Percentiles rank a stretch among this genome's conserved stretches.
Conservation (phyloP, 2,888 invertebrate species). For the Dasypolia templi region DNA sequence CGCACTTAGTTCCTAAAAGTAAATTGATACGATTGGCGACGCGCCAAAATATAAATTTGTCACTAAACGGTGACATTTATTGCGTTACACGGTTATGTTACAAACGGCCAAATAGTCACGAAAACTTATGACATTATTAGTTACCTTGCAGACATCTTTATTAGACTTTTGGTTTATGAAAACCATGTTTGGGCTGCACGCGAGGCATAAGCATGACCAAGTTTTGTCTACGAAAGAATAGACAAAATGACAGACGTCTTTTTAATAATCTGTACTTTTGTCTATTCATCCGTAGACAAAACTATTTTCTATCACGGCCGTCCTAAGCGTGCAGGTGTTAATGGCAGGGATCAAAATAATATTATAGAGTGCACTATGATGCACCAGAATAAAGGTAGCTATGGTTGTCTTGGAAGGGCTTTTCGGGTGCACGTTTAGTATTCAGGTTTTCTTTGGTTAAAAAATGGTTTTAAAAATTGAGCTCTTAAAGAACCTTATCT, state of each 20-base stretch:
- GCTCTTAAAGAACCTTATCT: neutral
- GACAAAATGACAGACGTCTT: too few species aligned
- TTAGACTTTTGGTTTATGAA: constrained; percentile 20
- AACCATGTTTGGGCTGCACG: too few species aligned
- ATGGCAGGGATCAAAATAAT: neutral
- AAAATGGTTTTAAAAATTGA: neutral
- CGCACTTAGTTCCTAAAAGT: constrained; percentile 40
- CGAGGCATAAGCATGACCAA: too few species aligned
- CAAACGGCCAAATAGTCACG: constrained; percentile 35
- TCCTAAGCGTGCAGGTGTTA: neutral
- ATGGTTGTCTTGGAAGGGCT: neutral
- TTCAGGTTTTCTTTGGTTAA: too few species aligned
- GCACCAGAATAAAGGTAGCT: neutral
- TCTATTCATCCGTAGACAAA: too few species aligned
- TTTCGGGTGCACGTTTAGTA: neutral
- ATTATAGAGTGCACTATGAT: neutral
- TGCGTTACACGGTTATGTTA: too few species aligned
- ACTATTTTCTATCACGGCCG: too few species aligned
- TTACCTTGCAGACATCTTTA: constrained; percentile 20
- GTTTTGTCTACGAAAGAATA: too few species aligned
- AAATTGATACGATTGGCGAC: constrained; percentile 55
- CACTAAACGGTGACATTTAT: constrained; percentile 52
- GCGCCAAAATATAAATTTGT: constrained; percentile 62
- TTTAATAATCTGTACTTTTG: too few species aligned
- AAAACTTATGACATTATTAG: constrained; percentile 42